Evolutionary conservation across 2,888 invertebrate species (phyloP).

Genomic region (Nematopogon swammerdamellus): DNA sequence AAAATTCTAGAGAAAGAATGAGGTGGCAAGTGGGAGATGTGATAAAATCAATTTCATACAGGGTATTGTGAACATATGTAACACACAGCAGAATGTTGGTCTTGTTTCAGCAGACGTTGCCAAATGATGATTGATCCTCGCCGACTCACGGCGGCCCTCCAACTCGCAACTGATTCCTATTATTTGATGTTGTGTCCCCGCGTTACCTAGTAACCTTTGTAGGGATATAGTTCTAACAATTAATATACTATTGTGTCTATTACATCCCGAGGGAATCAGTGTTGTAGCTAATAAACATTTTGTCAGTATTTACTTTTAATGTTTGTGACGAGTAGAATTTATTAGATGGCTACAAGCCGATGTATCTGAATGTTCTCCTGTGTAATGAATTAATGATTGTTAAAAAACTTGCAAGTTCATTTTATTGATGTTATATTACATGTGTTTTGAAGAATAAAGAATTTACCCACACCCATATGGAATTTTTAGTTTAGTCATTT

Average conservation of each 20-base stretch:
- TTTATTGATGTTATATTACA: neutral
- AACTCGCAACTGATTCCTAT: neutral
- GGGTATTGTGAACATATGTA: neutral
- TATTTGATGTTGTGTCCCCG: slow-evolving; percentile 35
- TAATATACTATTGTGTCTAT: neutral
- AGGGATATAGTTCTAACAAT: neutral
- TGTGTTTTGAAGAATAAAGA: neutral
- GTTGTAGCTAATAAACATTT: neutral
- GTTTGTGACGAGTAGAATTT: neutral
- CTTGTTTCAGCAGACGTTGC: neutral
- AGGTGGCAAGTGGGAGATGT: neutral
- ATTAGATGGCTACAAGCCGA: neutral
- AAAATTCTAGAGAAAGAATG: neutral
- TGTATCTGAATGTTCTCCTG: neutral
- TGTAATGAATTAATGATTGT: neutral
- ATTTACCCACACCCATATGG: neutral
- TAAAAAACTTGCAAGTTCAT: neutral
- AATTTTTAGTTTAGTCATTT: neutral
- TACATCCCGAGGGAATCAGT: neutral
- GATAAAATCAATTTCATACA: neutral
- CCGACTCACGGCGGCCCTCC: neutral
- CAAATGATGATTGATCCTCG: neutral
- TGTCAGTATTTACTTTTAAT: neutral
- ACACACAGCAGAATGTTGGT: too few relatives aligned
- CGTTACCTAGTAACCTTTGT: neutral